Percentiles rank a stretch among this genome's conserved stretches.
Conservation (phyloP, 2,888 invertebrate genomes). For the Sylvicola fuscatus region DNA sequence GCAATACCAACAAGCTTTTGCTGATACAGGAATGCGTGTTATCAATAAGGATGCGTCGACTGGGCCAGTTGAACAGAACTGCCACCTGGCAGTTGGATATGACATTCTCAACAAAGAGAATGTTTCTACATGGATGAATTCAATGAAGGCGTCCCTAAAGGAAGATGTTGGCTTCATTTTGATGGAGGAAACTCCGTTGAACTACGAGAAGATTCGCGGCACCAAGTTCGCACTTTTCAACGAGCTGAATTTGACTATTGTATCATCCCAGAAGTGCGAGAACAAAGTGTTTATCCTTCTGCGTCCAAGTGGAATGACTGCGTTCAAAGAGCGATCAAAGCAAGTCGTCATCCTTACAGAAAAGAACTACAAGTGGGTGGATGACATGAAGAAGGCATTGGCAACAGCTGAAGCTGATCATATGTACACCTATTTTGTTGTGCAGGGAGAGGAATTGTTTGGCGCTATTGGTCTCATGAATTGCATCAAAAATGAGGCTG, state of each 20-base stretch:
- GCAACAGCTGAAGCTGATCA: conserved; percentile 37
- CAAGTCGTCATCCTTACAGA: conserved; percentile 43
- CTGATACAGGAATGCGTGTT: conserved; percentile 41
- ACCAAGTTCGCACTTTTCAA: conserved; percentile 18
- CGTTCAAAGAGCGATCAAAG: conserved; percentile 19
- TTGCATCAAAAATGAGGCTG: conserved; percentile 75
- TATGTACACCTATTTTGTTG: conserved; percentile 43
- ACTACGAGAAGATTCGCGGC: conserved; percentile 24
- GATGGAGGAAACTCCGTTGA: conserved; percentile 40
- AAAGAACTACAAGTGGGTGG: conserved; percentile 60
- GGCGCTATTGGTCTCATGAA: conserved; percentile 79
- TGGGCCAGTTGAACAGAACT: conserved; percentile 40
- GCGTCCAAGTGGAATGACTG: conserved; percentile 21
- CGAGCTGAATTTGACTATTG: conserved; percentile 28
- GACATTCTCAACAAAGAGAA: conserved; percentile 40
- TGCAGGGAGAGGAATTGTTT: conserved; percentile 42
- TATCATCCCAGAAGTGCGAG: conserved; percentile 41
- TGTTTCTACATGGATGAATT: conserved; percentile 29
- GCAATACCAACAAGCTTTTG: conserved; percentile 31
- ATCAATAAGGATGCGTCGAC: conserved; percentile 36
- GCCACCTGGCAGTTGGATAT: conserved; percentile 43
- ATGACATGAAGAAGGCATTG: conserved; percentile 53
- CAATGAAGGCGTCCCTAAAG: conserved; percentile 39
- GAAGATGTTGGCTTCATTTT: conserved; percentile 44
- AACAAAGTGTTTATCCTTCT: conserved; percentile 44